phyloP scores from a whole-genome alignment of 1,140 invertebrate species.

The Paraescarpia echinospica region DNA sequence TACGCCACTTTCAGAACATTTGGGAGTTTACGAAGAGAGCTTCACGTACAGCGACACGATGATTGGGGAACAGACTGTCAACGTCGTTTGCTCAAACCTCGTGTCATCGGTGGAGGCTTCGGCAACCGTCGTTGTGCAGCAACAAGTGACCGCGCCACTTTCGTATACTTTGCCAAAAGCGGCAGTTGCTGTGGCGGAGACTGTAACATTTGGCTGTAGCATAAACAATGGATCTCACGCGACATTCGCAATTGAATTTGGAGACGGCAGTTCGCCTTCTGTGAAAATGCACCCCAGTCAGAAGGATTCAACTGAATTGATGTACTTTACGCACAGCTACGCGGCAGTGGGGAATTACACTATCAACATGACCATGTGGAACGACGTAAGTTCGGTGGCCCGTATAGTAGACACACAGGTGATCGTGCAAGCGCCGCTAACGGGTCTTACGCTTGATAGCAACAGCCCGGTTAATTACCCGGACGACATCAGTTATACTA shows the following conservation, averaged over 20 bases:
- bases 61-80: not conserved
- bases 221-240: not conserved
- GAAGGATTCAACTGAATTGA: not conserved
- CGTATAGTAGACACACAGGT: not conserved
- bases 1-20: not conserved
- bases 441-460: not conserved
- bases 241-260: not conserved
- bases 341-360: not conserved
- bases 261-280: not conserved
- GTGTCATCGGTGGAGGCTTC: not conserved
- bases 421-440: not conserved
- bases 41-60: not conserved
- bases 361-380: not conserved
- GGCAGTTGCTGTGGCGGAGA: not conserved
- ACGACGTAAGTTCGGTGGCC: not conserved
- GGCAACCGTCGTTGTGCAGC: not conserved
- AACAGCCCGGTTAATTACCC: not conserved
- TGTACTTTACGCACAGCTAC: not conserved
- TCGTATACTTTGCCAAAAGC: not conserved
- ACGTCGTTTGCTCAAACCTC: not conserved
- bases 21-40: not conserved
- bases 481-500: not conserved
- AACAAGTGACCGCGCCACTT: not conserved
- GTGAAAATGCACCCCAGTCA: not conserved
- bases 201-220: not conserved